These are phyloP conservation scores for Loxodonta africana DNA, from an alignment of 2,113 vertebrate species.

Conservation along the genomic window DNA sequence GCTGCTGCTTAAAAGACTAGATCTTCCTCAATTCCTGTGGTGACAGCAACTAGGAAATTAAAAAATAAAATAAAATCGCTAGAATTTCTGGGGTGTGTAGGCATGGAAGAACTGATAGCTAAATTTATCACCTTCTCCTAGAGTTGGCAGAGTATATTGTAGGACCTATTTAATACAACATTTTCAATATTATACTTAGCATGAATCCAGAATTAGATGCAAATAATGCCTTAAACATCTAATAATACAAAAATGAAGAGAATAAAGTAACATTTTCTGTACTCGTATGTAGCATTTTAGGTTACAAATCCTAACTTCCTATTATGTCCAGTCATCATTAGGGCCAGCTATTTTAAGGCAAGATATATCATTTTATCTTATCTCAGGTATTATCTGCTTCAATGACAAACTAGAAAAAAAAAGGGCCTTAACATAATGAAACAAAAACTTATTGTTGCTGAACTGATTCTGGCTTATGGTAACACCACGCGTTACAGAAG, in stretches of 20 bases:
- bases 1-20: background rate
- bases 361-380: background rate
- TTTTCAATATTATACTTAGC: background rate
- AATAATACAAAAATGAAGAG: background rate
- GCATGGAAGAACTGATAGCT: background rate
- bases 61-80: background rate
- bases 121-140: background rate
- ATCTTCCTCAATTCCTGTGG: conserved; percentile 1
- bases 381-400: conserved; percentile 39
- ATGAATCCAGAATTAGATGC: background rate
- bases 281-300: conserved; percentile 27
- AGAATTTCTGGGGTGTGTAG: background rate
- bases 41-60: background rate
- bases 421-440: background rate
- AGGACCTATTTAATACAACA: background rate
- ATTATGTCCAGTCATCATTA: background rate
- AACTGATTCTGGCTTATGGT: background rate
- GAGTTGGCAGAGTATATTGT: background rate
- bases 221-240: background rate
- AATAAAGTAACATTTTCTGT: conserved; percentile 35
- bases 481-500: background rate
- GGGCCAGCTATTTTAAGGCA: background rate
- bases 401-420: background rate
- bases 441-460: background rate
- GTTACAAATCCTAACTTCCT: background rate